phyloP scores from a whole-genome alignment of 1,140 invertebrate species.

The Procambarus virginalis region DNA sequence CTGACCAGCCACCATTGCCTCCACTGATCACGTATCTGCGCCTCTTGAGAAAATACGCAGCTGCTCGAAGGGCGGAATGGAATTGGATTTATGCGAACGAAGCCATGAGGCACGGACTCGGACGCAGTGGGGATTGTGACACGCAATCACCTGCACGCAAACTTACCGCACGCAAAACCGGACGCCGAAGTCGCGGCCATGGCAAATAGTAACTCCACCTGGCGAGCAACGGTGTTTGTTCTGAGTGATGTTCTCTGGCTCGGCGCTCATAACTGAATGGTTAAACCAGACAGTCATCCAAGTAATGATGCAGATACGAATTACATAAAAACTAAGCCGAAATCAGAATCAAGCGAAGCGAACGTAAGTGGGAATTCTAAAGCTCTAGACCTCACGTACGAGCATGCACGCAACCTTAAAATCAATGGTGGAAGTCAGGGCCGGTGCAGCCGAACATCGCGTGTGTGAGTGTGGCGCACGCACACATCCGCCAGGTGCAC shows the following conservation, averaged over 20 bases:
- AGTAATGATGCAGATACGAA: not conserved
- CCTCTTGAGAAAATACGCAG: conserved; percentile 31
- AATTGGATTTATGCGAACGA: conserved; percentile 54
- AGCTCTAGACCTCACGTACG: not conserved
- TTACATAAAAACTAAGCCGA: not conserved
- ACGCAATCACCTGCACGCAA: conserved; percentile 65
- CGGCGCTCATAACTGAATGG: not conserved
- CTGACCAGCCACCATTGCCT: not conserved
- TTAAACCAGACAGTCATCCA: not conserved
- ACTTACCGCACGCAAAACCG: conserved; percentile 62
- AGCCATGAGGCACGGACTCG: conserved; percentile 57
- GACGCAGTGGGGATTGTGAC: conserved; percentile 60
- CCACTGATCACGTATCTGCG: conserved; percentile 27
- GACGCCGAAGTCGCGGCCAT: conserved; percentile 54
- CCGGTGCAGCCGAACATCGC: conserved; percentile 38
- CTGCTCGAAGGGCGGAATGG: conserved; percentile 36
- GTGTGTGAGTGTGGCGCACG: conserved; percentile 61
- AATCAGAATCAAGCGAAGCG: not conserved
- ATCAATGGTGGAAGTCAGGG: conserved; percentile 40
- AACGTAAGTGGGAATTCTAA: not conserved
- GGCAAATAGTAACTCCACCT: conserved; percentile 24
- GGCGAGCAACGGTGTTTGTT: conserved; percentile 48
- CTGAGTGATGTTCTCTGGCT: conserved; percentile 23
- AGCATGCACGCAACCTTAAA: conserved; percentile 7
- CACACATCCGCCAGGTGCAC: conserved; percentile 62